Base-by-base conservation (phyloP, 2,797 vertebrate species). In the Squalus acanthias region DNA sequence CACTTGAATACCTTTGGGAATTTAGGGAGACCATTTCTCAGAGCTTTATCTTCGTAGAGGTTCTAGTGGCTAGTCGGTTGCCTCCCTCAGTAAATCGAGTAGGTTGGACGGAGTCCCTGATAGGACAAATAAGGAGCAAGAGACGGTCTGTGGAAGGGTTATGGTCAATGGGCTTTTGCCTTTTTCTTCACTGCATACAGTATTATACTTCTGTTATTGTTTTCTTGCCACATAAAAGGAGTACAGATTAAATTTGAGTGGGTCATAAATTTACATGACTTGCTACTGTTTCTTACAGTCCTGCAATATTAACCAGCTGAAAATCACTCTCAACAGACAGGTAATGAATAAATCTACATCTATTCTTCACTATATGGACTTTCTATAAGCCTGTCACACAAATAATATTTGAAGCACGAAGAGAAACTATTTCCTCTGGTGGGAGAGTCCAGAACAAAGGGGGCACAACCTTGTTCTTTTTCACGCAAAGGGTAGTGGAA, bases 281-380 rank as follows among this genome's bases (percentile, higher is more conserved):
- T 85, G 82, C 82, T 24, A 50, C 82, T 85, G 20, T 85, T 85
- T 50, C 82, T 50, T 50, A 50, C 20, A 8, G 6, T 17, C 82
- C 20, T 50, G 82, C 17, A 50, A 8, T 50, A 50, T 9, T 39
- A 85, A 85, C 46, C 7, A 50, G 50, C 15, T 20, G 82, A 50
- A 85, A 85, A 85, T 85, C 46, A 85, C 46, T 85, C 82, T 85
- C 39, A 85, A 8, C 20, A 24, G 20, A 50, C 65, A 69, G 29
- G 5, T 67, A 65, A 93, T 93, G 91, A 93, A 69, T 93, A 93
- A 67, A 69, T 67, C 67, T 63, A 33, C 88, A 91, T 65, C 33
- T 69, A 67, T 69, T 93, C 63, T 63, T 91, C 88, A 63, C 60
- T 20, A 29, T 92, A 26, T 39, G 63, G 8, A 20, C n/a, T 92